Conservation (phyloP, 2,113 vertebrate genomes). For the Coturnix japonica region DNA sequence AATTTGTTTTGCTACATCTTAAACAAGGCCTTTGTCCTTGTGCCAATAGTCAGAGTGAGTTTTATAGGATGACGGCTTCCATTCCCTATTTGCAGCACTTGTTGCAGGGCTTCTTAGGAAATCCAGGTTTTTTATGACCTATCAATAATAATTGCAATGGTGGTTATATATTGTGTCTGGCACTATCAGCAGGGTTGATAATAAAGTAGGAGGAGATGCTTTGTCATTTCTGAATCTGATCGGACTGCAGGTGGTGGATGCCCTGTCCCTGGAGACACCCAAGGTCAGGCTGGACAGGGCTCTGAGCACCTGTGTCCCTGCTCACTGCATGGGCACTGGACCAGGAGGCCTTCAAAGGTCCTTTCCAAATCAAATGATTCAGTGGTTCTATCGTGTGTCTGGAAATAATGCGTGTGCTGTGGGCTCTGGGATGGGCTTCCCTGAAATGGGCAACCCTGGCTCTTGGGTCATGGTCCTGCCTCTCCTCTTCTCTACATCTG, state of each 20-base stretch:
- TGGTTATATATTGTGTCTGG: neutral
- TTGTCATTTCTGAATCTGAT: neutral
- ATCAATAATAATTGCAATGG: neutral
- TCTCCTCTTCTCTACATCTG: neutral
- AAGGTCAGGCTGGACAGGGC: too few relatives aligned
- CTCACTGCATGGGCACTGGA: too few relatives aligned
- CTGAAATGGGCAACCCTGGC: neutral
- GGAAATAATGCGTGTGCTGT: neutral
- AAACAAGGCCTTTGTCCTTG: neutral
- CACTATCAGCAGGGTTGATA: neutral
- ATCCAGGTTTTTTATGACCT: neutral
- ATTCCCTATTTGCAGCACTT: neutral
- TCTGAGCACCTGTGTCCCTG: too few relatives aligned
- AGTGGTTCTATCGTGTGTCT: neutral
- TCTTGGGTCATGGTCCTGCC: neutral
- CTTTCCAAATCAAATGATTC: too few relatives aligned
- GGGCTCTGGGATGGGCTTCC: neutral
- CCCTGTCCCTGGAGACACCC: too few relatives aligned
- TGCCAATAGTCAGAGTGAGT: neutral
- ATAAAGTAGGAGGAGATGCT: neutral
- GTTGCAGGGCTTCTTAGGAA: neutral
- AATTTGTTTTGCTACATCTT: neutral
- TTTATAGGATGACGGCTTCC: neutral
- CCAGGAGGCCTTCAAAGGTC: too few relatives aligned
- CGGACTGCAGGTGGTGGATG: neutral